Evolutionary conservation across 2,113 vertebrate genomes (phyloP), one percentile per base, ranked within the genome.

Genomic region (Pterocles gutturalis): DNA sequence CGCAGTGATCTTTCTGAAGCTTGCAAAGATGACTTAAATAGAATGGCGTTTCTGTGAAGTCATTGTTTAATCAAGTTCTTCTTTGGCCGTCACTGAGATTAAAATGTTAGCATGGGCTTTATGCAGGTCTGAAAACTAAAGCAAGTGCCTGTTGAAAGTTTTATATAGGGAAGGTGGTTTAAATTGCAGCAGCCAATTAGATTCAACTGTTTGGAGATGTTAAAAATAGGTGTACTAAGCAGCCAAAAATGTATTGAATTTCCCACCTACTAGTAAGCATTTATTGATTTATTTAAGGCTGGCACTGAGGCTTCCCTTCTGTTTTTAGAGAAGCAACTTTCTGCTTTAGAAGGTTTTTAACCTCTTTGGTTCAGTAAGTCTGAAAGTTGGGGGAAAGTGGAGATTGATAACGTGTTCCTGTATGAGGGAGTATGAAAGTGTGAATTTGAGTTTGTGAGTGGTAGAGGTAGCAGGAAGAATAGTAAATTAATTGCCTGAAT

Each of bases 31-130:
- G 89, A 61, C 31, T 76, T 93, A 82, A 95, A 88, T 55, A 85
- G 80, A 95, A 72, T 1, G 0, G 5, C 34, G 80, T 73, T 71
- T 61, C 71, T 91, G 71, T 81, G 41, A 67, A 88, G 88, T 67
- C 57, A 36, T 73, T 82, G 70, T 84, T 98, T 97, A 95, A 95
- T 97, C 34, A 6, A 87, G 75, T 76, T 95, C 91, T 61, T 96
- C 72, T 89, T 94, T 92, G 92, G 60, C 79, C 90, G 86, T 88
- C 54, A 69, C 81, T 85, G 51, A 46, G 13, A 92, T 83, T 81
- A 88, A 89, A 94, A 92, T n/a, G 18, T 80, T 88, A 66, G 33
- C 60, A 80, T 45, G 69, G 80, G 41, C 38, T 97, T 48, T 78
- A 57, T 83, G 70, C 84, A 77, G 38, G 82, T 72, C 81, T 90